phyloP scores from a whole-genome alignment of 2,888 invertebrate genomes.

The Scaptomyza flava region DNA sequence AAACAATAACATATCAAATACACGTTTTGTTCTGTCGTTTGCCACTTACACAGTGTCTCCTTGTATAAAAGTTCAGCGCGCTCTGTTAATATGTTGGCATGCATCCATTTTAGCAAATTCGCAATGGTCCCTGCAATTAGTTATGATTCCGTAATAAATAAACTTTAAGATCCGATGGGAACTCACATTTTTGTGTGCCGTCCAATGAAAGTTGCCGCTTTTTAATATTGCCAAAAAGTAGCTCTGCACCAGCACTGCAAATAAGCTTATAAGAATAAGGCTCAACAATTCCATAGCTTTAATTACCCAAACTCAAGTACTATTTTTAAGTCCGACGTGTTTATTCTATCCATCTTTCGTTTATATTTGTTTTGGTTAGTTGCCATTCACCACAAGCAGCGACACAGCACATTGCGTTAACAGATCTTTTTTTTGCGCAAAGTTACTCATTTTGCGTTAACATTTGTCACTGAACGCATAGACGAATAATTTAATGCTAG shows the following conservation, averaged over 20 bases:
- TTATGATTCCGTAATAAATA: constrained; percentile 66
- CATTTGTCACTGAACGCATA: background rate
- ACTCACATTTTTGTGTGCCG: constrained; percentile 84
- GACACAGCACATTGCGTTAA: background rate
- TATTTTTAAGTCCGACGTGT: constrained; percentile 67
- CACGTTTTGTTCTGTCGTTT: background rate
- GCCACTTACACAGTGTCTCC: constrained; percentile 84
- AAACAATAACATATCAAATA: background rate
- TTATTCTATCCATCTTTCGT: background rate
- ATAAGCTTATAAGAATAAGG: background rate
- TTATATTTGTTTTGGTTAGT: constrained; percentile 23
- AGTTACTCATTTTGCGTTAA: constrained; percentile 12
- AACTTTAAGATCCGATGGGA: background rate
- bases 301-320: constrained; percentile 80
- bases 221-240: constrained; percentile 94
- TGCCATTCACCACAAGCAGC: constrained; percentile 27
- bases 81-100: constrained; percentile 92
- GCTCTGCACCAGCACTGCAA: constrained; percentile 93
- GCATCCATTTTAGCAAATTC: constrained; percentile 92
- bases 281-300: rapidly evolving
- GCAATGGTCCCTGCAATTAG: constrained; percentile 87
- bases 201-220: constrained; percentile 89
- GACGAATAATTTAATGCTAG: no score
- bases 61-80: constrained; percentile 89
- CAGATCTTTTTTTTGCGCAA: constrained; percentile 12